These are phyloP conservation scores for Doris montereyensis DNA, from an alignment of 2,888 invertebrate species.

Conservation along the genomic window DNA sequence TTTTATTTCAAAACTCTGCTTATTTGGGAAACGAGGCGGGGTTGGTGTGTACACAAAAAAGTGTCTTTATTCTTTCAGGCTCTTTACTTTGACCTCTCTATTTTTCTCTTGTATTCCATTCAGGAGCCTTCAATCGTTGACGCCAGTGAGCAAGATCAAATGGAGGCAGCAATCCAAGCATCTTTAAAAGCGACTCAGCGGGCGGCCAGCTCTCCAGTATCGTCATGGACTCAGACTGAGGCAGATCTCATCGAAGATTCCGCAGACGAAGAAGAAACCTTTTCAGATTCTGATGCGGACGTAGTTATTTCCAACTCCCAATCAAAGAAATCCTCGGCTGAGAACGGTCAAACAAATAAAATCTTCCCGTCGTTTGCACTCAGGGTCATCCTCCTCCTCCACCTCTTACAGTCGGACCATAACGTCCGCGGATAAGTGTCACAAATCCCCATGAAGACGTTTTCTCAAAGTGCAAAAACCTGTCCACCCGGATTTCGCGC, in stretches of 20 bases:
- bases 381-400: too few relatives aligned
- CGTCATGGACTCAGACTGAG: slow-evolving; percentile 24
- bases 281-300: slow-evolving; percentile 70
- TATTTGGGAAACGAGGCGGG: background rate
- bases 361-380: too few relatives aligned
- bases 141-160: slow-evolving; percentile 74
- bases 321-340: slow-evolving; percentile 24
- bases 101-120: too few relatives aligned
- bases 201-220: slow-evolving; percentile 32
- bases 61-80: background rate
- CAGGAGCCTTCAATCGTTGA: slow-evolving; percentile 66
- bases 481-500: background rate
- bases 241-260: slow-evolving; percentile 46
- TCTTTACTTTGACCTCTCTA: too few relatives aligned
- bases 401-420: background rate
- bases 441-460: background rate
- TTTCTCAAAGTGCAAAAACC: background rate
- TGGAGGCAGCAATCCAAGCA: slow-evolving; percentile 74
- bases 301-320: slow-evolving; percentile 36
- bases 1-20: too few relatives aligned
- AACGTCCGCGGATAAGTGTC: too few relatives aligned
- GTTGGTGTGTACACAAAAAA: background rate
- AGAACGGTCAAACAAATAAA: background rate
- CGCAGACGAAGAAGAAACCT: slow-evolving; percentile 71
- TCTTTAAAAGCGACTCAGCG: slow-evolving; percentile 61